Evolutionary conservation across 2,113 vertebrate genomes (phyloP).

Genomic region (Glaucomys volans): DNA sequence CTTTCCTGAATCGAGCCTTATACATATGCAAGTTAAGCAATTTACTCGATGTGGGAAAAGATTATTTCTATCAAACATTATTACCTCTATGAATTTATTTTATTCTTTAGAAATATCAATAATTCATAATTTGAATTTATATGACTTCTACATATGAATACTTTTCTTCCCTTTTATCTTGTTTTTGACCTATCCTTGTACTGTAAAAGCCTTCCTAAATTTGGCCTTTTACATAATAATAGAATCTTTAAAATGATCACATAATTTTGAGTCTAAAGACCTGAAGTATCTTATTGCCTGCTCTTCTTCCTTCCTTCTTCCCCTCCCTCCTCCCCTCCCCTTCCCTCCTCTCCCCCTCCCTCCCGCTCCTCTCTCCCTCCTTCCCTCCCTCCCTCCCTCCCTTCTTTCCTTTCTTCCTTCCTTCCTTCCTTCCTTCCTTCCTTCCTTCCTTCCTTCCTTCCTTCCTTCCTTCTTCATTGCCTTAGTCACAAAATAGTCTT

Average conservation of each 20-base stretch:
- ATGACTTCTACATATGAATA: constrained; percentile 47
- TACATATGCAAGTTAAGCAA: not conserved
- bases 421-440: too few species aligned
- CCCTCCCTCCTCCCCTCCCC: too few species aligned
- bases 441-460: too few species aligned
- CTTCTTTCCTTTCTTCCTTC: too few species aligned
- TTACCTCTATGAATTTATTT: constrained; percentile 34
- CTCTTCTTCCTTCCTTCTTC: not conserved
- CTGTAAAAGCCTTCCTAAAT: not conserved
- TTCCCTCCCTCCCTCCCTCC: not conserved
- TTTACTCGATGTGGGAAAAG: not conserved
- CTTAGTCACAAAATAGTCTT: not conserved
- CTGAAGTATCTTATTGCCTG: not conserved
- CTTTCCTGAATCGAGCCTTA: not conserved
- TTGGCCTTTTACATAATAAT: constrained; percentile 36
- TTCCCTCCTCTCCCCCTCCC: too few species aligned
- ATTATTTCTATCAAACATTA: constrained; percentile 32
- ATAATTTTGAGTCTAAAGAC: constrained; percentile 9
- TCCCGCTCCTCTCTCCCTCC: too few species aligned
- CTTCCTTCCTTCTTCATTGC: constrained; percentile 18
- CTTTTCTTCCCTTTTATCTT: constrained; percentile 11
- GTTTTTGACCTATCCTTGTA: not conserved
- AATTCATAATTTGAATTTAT: constrained; percentile 54
- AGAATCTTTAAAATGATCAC: not conserved
- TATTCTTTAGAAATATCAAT: constrained; percentile 14